Conservation (phyloP, 1,140 invertebrate genomes). For the Drosophila kohkoa region DNA sequence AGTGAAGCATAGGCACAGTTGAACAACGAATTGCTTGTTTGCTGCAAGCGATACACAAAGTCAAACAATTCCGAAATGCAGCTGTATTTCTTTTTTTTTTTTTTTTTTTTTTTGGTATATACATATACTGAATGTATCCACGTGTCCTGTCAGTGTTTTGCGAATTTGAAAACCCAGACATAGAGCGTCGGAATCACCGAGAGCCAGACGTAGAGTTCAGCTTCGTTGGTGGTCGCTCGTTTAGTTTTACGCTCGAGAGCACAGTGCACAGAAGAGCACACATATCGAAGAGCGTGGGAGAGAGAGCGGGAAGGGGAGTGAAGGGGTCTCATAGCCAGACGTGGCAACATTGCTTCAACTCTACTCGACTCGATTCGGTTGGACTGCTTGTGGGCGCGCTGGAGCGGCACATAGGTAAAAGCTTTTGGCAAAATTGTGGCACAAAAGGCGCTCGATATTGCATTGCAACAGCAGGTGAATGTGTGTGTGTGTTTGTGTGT, state of each 20-base stretch:
- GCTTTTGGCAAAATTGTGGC: slow-evolving; percentile 81
- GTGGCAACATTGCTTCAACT: background rate
- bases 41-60: slow-evolving; percentile 68
- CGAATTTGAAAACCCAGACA: slow-evolving; percentile 23
- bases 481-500: slow-evolving; percentile 22
- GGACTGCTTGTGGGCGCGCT: slow-evolving; percentile 40
- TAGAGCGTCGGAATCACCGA: background rate
- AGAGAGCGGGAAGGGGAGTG: slow-evolving; percentile 22
- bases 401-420: slow-evolving; percentile 76
- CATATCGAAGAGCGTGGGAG: slow-evolving; percentile 42
- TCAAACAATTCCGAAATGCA: slow-evolving; percentile 78
- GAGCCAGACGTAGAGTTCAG: slow-evolving; percentile 40
- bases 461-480: slow-evolving; percentile 45
- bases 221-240: slow-evolving; percentile 60
- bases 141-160: slow-evolving; percentile 15
- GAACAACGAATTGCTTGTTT: slow-evolving; percentile 11
- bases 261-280: slow-evolving; percentile 24
- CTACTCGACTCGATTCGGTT: slow-evolving; percentile 13
- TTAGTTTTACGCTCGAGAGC: slow-evolving; percentile 78
- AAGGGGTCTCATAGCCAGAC: slow-evolving; percentile 28
- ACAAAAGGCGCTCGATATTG: slow-evolving; percentile 81
- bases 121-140: slow-evolving; percentile 74
- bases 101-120: slow-evolving; percentile 60
- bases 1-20: background rate
- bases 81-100: slow-evolving; percentile 50